Evolutionary conservation across 2,888 invertebrate species (phyloP), one percentile per base, ranked within the genome.

Genomic region (Elaeidobius kamerunicus): DNA sequence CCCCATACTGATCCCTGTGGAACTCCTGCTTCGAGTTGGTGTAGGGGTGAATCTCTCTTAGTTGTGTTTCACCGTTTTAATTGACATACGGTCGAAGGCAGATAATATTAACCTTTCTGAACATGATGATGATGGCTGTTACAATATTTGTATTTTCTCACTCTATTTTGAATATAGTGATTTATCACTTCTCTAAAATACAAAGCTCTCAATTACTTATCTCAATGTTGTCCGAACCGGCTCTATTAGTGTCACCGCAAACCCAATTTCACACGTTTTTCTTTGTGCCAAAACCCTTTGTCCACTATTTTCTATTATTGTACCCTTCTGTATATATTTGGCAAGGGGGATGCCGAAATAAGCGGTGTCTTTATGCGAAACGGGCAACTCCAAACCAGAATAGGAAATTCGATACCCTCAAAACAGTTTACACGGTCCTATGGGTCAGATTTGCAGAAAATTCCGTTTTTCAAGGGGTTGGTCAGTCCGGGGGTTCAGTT

Each of bases 341-440:
- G 28, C 14, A 1, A 17, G 14, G 42, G 38, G 18, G 32, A 44
- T 35, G 32, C 46, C 36, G 43, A 51, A 51, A 47, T 51, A 47
- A 55, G 52, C 48, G 42, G 38, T 42, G 50, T 41, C 35, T 23
- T 23, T 44, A 36, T 44, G 52, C 47, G 48, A 43, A 46, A 47
- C 30, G 11, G 44, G 20, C 9, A 32, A 46, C 38, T 42, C 20
- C 12, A 9, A 20, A 18, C 27, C 41, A 43, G 41, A 28, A 48
- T 16, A 17, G 27, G 63, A 60, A 62, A 62, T 55, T 57, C 59
- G 63, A 63, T 64, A 63, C 59, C 62, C 58, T 58, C 60, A 63
- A n/a, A n/a, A 62, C 62, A 64, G 67, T 69, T 69, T 69, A 69
- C 66, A 65, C 69, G 69, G 67, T 67, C 65, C 63, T 65, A 57